Percentiles rank a stretch among this genome's conserved stretches.
phyloP scores from a whole-genome alignment of 2,888 invertebrate species.

The Harpalus rufipes region DNA sequence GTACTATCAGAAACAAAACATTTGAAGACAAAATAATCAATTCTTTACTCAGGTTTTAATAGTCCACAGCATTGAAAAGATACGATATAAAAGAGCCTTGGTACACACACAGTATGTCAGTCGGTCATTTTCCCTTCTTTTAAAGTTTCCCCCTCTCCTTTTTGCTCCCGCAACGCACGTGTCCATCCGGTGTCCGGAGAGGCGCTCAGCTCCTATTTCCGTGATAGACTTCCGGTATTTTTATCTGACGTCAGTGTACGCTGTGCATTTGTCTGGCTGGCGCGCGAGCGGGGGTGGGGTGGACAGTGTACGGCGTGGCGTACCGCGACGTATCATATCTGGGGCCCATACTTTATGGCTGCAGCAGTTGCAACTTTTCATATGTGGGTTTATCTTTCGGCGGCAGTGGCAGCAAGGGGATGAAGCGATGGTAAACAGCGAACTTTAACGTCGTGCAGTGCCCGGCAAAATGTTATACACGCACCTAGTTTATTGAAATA shows the following conservation, averaged over 20 bases:
- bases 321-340: conserved; percentile 56
- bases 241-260: conserved; percentile 54
- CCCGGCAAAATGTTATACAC: conserved; percentile 32
- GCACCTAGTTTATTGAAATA: background rate
- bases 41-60: background rate
- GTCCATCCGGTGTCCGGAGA: conserved; percentile 49
- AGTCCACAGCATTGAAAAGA: background rate
- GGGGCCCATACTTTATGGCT: conserved; percentile 52
- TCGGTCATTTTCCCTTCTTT: conserved; percentile 52
- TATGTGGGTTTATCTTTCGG: conserved; percentile 59
- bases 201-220: conserved; percentile 51
- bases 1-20: no score
- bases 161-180: conserved; percentile 30
- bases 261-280: conserved; percentile 43
- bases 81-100: background rate
- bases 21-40: background rate
- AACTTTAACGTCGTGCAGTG: conserved; percentile 52
- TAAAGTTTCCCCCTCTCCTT: background rate
- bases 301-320: background rate
- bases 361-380: conserved; percentile 62
- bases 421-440: conserved; percentile 52
- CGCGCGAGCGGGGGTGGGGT: background rate
- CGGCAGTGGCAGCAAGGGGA: conserved; percentile 10
- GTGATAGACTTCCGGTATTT: conserved; percentile 53
- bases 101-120: conserved; percentile 27